Evolutionary conservation across 2,113 vertebrate genomes (phyloP), one percentile per base, ranked within the genome.

Genomic region (Phasianus colchicus): DNA sequence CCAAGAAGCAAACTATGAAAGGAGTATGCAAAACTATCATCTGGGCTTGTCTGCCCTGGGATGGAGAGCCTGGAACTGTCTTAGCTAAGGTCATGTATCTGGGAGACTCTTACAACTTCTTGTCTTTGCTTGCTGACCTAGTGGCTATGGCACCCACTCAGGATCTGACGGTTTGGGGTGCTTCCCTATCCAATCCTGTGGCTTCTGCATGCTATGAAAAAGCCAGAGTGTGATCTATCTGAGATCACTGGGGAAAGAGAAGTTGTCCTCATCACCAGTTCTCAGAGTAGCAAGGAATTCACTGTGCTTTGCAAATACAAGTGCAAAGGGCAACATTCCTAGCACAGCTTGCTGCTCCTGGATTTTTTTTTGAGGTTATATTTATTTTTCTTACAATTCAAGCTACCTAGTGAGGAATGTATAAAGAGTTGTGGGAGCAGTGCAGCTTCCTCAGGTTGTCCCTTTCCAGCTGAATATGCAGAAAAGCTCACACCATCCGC

Each of bases 401-500:
- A 27, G 25, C 61, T 90, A 10, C 83, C 76, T 95, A 95, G 94
- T 88, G 86, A 95, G 76, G 83, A 90, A 90, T 83, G 42, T 63
- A 42, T 91, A 93, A 92, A 71, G 92, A 90, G 69, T 55, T 94
- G 42, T 84, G 80, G 86, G 92, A 93, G 57, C 57, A 69, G 52
- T 40, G 61, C 43, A 75, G 55, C 54, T 84, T 95, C 86, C 82
- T 95, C 52, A 84, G 72, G 42, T 76, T 86, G 86, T 95, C 93
- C 80, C 93, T 93, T 93, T 86, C 43, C 86, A 95, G 86, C 92
- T 96, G 92, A 96, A 96, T 90, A 94, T 96, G 95, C 92, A 95
- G 93, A 95, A 96, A 94, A 94, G 52, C 80, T 96, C 86, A 61
- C 61, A 92, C 47, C 55, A 43, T 90, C 76, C 18, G 0, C 43